A percentile compares a stretch with the other conserved stretches of the same genome.
These are phyloP conservation scores for Euproctis similis DNA, from an alignment of 2,888 invertebrate species.

Conservation along the genomic window DNA sequence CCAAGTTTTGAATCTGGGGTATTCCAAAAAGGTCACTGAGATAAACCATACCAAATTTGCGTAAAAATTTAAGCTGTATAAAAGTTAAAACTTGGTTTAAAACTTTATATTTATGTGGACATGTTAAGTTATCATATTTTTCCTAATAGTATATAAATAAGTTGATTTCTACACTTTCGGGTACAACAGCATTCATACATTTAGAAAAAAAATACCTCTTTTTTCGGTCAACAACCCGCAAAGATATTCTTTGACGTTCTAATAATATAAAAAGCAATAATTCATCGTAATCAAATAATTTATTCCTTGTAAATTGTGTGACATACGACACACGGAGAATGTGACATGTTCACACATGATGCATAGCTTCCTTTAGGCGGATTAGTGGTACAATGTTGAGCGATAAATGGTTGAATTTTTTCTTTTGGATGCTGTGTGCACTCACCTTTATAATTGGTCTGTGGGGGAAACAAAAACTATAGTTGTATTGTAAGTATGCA, in stretches of 20 bases:
- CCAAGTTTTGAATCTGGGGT: too few species aligned
- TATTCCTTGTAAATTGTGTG: conserved; percentile 19
- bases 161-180: too few species aligned
- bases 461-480: conserved; percentile 21
- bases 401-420: conserved; percentile 24
- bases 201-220: neutral
- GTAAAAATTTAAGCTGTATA: too few species aligned
- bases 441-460: conserved; percentile 36
- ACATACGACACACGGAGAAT: conserved; percentile 23
- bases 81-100: too few species aligned
- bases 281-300: conserved; percentile 24
- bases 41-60: too few species aligned
- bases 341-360: conserved; percentile 44
- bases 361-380: conserved; percentile 52
- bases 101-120: too few species aligned
- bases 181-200: too few species aligned
- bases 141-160: too few species aligned
- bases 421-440: conserved; percentile 28
- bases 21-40: too few species aligned
- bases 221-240: conserved; percentile 3
- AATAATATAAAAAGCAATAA: conserved; percentile 11
- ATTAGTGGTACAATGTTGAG: conserved; percentile 10
- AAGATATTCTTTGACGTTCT: conserved; percentile 7
- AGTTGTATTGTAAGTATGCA: too few species aligned
- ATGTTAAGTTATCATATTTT: too few species aligned